These are phyloP conservation scores for Lasioglossum marginatum DNA, from an alignment of 2,888 invertebrate genomes.

Conservation along the genomic window DNA sequence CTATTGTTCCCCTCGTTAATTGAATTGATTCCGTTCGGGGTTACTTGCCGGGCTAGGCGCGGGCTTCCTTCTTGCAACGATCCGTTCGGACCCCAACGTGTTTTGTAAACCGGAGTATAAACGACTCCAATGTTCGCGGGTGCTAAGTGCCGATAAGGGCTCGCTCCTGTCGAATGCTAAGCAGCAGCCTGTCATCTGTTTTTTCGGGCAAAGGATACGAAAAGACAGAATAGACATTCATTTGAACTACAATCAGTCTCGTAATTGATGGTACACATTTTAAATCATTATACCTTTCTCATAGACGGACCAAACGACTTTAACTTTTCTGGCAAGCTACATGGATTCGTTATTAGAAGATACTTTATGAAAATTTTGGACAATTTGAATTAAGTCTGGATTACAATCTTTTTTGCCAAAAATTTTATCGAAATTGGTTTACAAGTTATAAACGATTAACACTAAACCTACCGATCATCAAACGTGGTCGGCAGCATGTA, in stretches of 20 bases:
- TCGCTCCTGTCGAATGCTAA: not conserved
- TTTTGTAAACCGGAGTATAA: constrained; percentile 33
- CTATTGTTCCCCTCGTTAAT: constrained; percentile 60
- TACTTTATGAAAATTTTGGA: too few species aligned
- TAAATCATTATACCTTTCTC: too few species aligned
- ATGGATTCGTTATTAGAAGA: too few species aligned
- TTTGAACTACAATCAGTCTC: not conserved
- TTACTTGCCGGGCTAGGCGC: constrained; percentile 35
- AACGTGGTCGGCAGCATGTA: too few species aligned
- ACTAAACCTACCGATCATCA: too few species aligned
- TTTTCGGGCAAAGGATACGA: not conserved
- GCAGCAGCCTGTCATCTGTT: not conserved
- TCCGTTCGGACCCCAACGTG: not conserved
- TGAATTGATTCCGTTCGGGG: constrained; percentile 53
- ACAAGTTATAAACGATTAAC: too few species aligned
- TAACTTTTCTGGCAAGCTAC: too few species aligned
- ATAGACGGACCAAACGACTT: too few species aligned
- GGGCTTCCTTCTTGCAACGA: constrained; percentile 1
- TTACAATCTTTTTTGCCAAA: too few species aligned
- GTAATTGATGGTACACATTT: too few species aligned
- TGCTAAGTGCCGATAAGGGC: constrained; percentile 50
- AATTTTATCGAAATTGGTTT: too few species aligned
- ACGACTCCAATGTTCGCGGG: constrained; percentile 22
- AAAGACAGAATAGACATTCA: not conserved
- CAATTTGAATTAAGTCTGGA: too few species aligned